A percentile compares a stretch with the other conserved stretches of the same genome.
These are phyloP conservation scores for Muraenolepis orangiensis DNA, from an alignment of 2,797 vertebrate genomes.

Conservation along the genomic window DNA sequence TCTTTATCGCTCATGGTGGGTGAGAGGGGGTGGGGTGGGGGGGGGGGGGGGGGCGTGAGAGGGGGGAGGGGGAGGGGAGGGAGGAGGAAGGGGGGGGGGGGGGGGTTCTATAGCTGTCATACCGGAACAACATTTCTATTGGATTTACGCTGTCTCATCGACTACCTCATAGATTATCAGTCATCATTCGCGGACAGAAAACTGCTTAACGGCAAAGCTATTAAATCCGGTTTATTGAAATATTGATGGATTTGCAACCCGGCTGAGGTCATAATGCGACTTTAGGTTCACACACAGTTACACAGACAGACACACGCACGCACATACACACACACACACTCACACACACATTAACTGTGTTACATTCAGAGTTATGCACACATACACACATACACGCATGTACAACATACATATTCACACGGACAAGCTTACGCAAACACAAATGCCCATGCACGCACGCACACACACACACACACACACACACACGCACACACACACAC, in stretches of 20 bases:
- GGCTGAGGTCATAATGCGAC: neutral
- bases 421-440: neutral
- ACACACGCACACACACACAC: conserved; percentile 1
- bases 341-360: neutral
- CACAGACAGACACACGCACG: neutral
- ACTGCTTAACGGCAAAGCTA: neutral
- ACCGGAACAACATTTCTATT: conserved; percentile 25
- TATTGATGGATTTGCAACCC: neutral
- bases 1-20: neutral
- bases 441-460: neutral
- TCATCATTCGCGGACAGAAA: neutral
- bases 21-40: too few relatives aligned
- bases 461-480: conserved; percentile 1
- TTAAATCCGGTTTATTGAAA: neutral
- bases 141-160: neutral
- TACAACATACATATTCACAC: neutral
- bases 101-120: conserved; percentile 30
- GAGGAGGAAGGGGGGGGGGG: neutral
- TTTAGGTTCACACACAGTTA: neutral
- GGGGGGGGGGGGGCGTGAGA: too few relatives aligned
- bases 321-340: neutral
- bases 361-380: neutral
- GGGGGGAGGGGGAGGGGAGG: neutral
- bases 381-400: neutral
- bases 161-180: neutral